Conservation (phyloP, 2,888 invertebrate genomes). For the Cyclophora albipunctata region DNA sequence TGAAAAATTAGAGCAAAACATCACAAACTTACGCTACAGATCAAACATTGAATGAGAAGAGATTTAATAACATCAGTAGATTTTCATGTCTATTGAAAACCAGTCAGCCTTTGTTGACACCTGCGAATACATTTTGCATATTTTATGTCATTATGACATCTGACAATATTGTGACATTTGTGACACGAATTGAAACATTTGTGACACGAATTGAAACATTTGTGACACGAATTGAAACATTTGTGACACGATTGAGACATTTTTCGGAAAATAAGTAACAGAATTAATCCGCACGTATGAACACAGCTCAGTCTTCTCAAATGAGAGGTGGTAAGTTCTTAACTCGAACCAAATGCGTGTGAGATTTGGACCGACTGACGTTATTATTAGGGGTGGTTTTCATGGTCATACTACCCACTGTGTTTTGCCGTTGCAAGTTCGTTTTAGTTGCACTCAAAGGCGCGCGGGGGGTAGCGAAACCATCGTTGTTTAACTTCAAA, state of each 20-base stretch:
- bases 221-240: too few species aligned
- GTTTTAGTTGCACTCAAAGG: constrained; percentile 54
- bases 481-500: constrained; percentile 50
- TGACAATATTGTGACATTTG: too few species aligned
- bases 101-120: not conserved
- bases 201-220: too few species aligned
- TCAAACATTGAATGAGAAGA: constrained; percentile 16
- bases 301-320: constrained; percentile 19
- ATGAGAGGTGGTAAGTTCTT: constrained; percentile 60
- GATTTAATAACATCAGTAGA: constrained; percentile 19
- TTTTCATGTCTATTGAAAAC: constrained; percentile 14
- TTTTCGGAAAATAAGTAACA: too few species aligned
- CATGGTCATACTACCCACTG: constrained; percentile 30
- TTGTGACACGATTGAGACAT: too few species aligned
- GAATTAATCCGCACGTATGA: too few species aligned
- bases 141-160: too few species aligned
- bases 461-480: constrained; percentile 59
- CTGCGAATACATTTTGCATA: too few species aligned
- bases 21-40: constrained; percentile 19
- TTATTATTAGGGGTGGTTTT: constrained; percentile 46
- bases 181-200: too few species aligned
- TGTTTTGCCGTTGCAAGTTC: constrained; percentile 50
- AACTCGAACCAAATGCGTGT: constrained; percentile 46
- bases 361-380: constrained; percentile 57
- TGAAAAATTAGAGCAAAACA: constrained; percentile 19